Base-by-base conservation (phyloP, 2,888 invertebrate species). In the Oscheius sp. region DNA sequence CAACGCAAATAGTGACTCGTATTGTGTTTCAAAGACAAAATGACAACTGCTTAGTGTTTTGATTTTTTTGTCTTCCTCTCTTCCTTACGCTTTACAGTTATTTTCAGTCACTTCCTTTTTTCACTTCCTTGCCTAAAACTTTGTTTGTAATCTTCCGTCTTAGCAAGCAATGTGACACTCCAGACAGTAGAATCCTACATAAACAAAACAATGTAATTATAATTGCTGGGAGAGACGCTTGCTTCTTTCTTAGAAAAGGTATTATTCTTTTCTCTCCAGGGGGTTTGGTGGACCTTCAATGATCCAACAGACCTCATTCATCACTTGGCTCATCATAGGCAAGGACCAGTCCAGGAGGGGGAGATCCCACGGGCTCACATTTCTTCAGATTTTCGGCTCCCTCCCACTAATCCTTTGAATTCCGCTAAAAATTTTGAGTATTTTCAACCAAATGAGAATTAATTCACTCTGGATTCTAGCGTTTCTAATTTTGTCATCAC, bases 361-460 rank as follows among this genome's bases (percentile, higher is more conserved):
- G n/a, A 20, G 31, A 10, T 61, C 61, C 45, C 61, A 61, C 61
- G 61, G 45, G 61, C 31, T 61, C 61, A 61, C 61, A 27, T 61
- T 61, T 61, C 61, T 27, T 61, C n/a, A n/a, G n/a, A n/a, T n/a
- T n/a, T n/a, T n/a, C n/a, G n/a, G n/a, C n/a, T n/a, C n/a, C n/a
- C n/a, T n/a, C n/a, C n/a, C n/a, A n/a, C n/a, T n/a, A n/a, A n/a
- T n/a, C n/a, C n/a, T n/a, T n/a, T n/a, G n/a, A n/a, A n/a, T n/a
- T n/a, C n/a, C n/a, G n/a, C n/a, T n/a, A n/a, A n/a, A n/a, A n/a
- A n/a, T n/a, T n/a, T n/a, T n/a, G n/a, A n/a, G n/a, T n/a, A n/a
- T n/a, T n/a, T n/a, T n/a, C n/a, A n/a, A n/a, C n/a, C n/a, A n/a
- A n/a, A n/a, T n/a, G n/a, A n/a, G n/a, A n/a, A n/a, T n/a, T n/a